Evolutionary conservation across 2,113 vertebrate genomes (phyloP), one percentile per base, ranked within the genome.

Genomic region (Gallinago media): DNA sequence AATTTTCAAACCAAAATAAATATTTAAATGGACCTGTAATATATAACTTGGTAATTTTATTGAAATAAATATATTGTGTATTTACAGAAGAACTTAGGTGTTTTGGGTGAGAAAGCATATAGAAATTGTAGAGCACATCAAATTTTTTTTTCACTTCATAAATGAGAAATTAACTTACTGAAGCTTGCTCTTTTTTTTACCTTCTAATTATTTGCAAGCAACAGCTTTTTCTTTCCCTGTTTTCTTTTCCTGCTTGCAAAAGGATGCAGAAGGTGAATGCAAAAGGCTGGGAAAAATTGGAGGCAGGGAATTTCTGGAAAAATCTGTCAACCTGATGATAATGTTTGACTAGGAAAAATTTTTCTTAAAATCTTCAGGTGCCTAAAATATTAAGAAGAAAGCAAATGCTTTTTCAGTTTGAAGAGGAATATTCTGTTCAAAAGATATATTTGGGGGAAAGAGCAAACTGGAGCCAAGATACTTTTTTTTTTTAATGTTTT

Each of bases 71-170:
- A 8, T 26, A 32, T 42, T 16, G 6, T 63, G 15, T 32, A 20
- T 40, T 49, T 13, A 31, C 4, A 65, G 36, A 72, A 78, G 15
- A 21, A 92, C 76, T 36, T 54, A 22, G 2, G 4, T 19, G 68
- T 27, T 14, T 2, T 1, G 8, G 34, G 15, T 12, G 4, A 36
- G 25, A 38, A 80, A 67, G 0, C 2, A 7, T 50, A 10, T 19
- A 5, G 4, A 34, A 87, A 52, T 27, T 52, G 5, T 27, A 58
- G 4, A 55, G 2, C 10, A n/a, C 25, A 13, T 23, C 12, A 44
- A 50, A 18, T 4, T 2, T 32, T 13, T 13, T 38, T 56, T 79
- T 40, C 2, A 52, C 3, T 47, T 19, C 3, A 11, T 19, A 72
- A 58, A 4, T 72, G n/a, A 76, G 40, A 71, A 55, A 63, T 52